A percentile compares a stretch with the other conserved stretches of the same genome.
Evolutionary conservation across 2,888 invertebrate genomes (phyloP).

Genomic region (Thereva unica): DNA sequence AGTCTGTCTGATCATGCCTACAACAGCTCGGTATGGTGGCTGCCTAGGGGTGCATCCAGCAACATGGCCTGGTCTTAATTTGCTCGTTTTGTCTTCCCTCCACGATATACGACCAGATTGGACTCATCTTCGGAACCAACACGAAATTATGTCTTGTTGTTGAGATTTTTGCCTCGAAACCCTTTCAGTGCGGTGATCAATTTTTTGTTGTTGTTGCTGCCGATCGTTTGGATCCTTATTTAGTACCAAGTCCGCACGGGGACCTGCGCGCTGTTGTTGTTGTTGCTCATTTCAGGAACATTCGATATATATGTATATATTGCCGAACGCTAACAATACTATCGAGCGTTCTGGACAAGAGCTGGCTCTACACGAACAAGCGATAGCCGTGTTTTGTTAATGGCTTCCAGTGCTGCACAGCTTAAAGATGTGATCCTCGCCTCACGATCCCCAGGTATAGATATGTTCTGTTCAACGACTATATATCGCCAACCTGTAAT

Average conservation of each 20-base stretch:
- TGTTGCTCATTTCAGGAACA: slow-evolving; percentile 6
- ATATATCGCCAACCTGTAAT: slow-evolving; percentile 27
- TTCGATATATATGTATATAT: slow-evolving; percentile 5
- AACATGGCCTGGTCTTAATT: slow-evolving; percentile 26
- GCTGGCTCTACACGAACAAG: slow-evolving; percentile 26
- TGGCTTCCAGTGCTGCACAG: slow-evolving; percentile 28
- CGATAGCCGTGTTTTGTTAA: slow-evolving; percentile 35
- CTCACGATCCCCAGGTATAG: slow-evolving; percentile 20
- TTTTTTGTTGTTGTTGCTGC: slow-evolving; percentile 7
- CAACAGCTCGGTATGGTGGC: not conserved
- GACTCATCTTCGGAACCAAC: slow-evolving; percentile 35
- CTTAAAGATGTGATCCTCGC: not conserved
- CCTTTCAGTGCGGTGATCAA: slow-evolving; percentile 21
- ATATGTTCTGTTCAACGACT: slow-evolving; percentile 35
- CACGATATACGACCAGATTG: slow-evolving; percentile 27
- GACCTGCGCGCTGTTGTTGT: no score
- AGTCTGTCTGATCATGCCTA: slow-evolving; percentile 28
- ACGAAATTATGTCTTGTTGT: slow-evolving; percentile 37
- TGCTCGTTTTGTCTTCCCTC: slow-evolving; percentile 23
- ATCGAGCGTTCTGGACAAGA: slow-evolving; percentile 9
- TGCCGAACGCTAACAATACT: slow-evolving; percentile 17
- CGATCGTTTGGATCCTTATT: slow-evolving; percentile 26
- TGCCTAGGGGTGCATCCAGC: slow-evolving; percentile 26
- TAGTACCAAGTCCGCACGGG: slow-evolving; percentile 18
- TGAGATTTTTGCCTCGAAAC: slow-evolving; percentile 29